phyloP scores from a whole-genome alignment of 2,888 invertebrate species.

The Mycalesis mineus region DNA sequence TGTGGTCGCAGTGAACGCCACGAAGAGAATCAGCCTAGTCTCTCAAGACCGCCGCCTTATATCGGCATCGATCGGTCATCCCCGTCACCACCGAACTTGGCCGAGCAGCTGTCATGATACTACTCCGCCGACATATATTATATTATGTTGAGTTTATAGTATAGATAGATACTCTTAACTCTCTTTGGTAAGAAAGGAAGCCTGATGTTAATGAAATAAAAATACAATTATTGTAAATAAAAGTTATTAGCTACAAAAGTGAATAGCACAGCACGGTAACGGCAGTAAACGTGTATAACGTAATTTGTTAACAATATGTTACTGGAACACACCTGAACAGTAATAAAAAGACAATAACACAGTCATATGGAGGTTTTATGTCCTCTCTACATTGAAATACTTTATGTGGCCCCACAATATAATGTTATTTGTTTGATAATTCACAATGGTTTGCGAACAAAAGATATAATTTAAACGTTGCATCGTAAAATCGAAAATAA shows the following conservation, averaged over 20 bases:
- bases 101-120: no score
- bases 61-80: no score
- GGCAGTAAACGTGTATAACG: neutral
- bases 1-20: no score
- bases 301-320: constrained; percentile 46
- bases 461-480: neutral
- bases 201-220: no score
- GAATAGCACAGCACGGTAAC: neutral
- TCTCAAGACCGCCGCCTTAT: no score
- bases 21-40: no score
- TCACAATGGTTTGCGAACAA: constrained; percentile 14
- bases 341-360: constrained; percentile 71
- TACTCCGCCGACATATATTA: no score
- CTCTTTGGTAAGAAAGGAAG: no score
- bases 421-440: constrained; percentile 16
- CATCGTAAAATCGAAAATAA: neutral
- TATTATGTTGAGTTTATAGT: no score
- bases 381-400: constrained; percentile 59
- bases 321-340: constrained; percentile 68
- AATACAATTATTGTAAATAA: no score
- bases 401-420: constrained; percentile 29
- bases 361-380: constrained; percentile 65
- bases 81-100: no score
- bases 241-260: neutral
- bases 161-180: no score